Percentiles rank a stretch among this genome's conserved stretches.
Conservation (phyloP, 2,888 invertebrate genomes). For the Athalia cordata region DNA sequence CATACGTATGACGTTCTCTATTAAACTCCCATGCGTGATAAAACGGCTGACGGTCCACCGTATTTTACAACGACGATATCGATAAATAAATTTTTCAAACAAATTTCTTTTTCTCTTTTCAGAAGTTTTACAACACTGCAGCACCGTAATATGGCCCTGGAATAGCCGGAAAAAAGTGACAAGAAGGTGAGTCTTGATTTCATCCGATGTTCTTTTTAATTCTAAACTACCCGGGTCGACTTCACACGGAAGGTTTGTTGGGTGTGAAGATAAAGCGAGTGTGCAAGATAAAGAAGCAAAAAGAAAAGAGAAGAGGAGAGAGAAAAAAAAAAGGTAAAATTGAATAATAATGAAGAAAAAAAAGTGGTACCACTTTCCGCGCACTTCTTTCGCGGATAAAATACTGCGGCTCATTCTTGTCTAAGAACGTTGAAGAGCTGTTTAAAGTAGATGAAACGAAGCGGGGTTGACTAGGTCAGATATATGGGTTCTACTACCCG, state of each 20-base stretch:
- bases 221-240: neutral
- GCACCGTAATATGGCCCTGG: no score
- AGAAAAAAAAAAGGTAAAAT: neutral
- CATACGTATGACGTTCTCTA: no score
- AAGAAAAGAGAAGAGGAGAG: neutral
- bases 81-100: no score
- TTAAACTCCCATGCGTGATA: no score
- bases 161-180: no score
- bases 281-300: neutral
- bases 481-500: neutral
- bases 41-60: no score
- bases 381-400: neutral
- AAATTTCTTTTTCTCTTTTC: no score
- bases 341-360: neutral
- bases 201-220: slow-evolving; percentile 3
- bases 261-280: neutral
- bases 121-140: no score
- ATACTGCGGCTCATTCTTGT: neutral
- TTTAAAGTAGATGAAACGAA: slow-evolving; percentile 25
- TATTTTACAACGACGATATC: no score
- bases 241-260: neutral
- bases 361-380: slow-evolving; percentile 7
- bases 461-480: slow-evolving; percentile 22
- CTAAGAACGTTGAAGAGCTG: slow-evolving; percentile 6
- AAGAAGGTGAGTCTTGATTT: no score